phyloP scores from a whole-genome alignment of 2,113 vertebrate species.

The Pseudopodoces humilis region DNA sequence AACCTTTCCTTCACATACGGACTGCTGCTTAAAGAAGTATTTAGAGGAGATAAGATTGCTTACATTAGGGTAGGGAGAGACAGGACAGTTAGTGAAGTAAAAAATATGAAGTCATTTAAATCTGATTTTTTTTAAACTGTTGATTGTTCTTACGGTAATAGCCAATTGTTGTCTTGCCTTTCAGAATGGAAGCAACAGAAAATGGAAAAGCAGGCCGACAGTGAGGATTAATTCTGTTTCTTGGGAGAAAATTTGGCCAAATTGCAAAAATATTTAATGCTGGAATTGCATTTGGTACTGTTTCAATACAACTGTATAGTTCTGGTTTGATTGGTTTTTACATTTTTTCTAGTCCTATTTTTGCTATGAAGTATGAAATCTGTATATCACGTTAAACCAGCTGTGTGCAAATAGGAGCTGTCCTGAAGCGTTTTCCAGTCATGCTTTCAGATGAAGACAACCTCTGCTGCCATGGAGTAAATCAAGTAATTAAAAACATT shows the following conservation, averaged over 20 bases:
- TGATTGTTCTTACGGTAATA: background rate
- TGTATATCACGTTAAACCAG: conserved; percentile 31
- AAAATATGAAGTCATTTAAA: background rate
- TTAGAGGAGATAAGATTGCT: background rate
- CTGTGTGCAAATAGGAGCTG: conserved; percentile 55
- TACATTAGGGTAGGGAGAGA: background rate
- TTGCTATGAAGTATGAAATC: conserved; percentile 70
- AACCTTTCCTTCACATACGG: background rate
- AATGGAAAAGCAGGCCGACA: conserved; percentile 94
- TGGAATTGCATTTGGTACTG: conserved; percentile 66
- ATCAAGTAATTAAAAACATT: conserved; percentile 11
- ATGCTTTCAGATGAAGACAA: conserved; percentile 54
- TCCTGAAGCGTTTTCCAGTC: conserved; percentile 12
- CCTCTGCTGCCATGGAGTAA: background rate
- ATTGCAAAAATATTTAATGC: conserved; percentile 47
- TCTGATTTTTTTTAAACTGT: background rate
- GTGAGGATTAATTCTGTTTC: conserved; percentile 53
- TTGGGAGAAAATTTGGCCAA: conserved; percentile 7
- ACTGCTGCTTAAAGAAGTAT: background rate
- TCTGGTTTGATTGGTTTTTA: conserved; percentile 68
- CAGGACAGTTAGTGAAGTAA: background rate
- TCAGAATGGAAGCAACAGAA: conserved; percentile 91
- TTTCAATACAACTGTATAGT: conserved; percentile 70
- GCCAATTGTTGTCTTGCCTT: background rate
- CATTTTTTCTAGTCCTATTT: conserved; percentile 72